Conservation (phyloP, 2,113 vertebrate genomes). For the Amazona vittata region DNA sequence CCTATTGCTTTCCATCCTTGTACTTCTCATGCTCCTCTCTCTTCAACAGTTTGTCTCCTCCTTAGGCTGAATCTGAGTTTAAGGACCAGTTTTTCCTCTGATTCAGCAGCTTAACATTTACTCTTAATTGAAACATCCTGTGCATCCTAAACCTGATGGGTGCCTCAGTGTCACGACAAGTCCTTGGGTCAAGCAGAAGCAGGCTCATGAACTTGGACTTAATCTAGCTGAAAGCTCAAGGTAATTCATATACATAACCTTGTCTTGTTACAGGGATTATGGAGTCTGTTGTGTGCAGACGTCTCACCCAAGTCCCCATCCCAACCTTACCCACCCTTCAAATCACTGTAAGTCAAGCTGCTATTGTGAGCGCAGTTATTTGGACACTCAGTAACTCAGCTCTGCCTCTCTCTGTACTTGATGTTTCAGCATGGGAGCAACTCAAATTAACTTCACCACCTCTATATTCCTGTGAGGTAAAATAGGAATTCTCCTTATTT, state of each 20-base stretch:
- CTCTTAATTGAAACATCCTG: not conserved
- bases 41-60: not conserved
- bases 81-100: not conserved
- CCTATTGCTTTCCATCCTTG: not conserved
- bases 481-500: not conserved
- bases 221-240: not conserved
- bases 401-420: not conserved
- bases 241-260: not conserved
- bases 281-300: not conserved
- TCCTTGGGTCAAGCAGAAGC: not conserved
- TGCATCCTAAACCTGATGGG: not conserved
- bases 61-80: not conserved
- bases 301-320: not conserved
- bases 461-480: not conserved
- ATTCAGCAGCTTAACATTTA: not conserved
- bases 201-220: not conserved
- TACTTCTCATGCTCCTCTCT: not conserved
- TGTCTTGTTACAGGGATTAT: not conserved
- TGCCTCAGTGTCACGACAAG: not conserved
- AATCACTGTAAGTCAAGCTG: not conserved
- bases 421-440: not conserved
- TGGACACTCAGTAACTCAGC: not conserved
- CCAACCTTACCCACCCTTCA: not conserved
- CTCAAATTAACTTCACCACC: not conserved
- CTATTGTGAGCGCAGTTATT: not conserved